Evolutionary conservation across 1,140 invertebrate species (phyloP), one percentile per base, ranked within the genome.

Genomic region (Apis dorsata): DNA sequence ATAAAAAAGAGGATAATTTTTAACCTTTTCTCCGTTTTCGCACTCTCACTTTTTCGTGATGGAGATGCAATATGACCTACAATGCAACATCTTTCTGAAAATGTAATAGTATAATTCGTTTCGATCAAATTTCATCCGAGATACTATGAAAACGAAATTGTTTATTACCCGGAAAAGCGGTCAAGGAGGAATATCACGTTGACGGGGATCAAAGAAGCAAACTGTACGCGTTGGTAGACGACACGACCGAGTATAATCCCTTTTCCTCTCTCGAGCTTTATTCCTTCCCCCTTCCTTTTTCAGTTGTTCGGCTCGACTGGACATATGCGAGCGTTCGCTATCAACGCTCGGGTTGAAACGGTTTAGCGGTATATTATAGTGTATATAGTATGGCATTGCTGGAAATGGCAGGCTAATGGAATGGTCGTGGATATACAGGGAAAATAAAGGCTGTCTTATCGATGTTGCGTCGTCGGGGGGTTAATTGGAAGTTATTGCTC

Each of bases 381-480:
- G 34, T 44, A 44, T 44, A 44, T 74, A 73, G 78, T 75, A 66
- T 80, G 85, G 34, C 62, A 78, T 66, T 74, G 68, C 77, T 85
- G 83, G 78, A 77, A 86, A 89, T 75, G 85, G 72, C 68, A 77
- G 69, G 82, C 81, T 83, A 88, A 79, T 82, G 72, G 84, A 87
- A 90, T 85, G 74, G 53, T 81, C 76, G 68, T 62, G 62, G 66
- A 69, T 75, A 60, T 24, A 65, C 34, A 65, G 75, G 79, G 71
- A 85, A 86, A 88, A 86, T 86, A 80, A 85, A 85, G 75, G 84
- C 66, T 72, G 84, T 80, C 81, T 86, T 86, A 90, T 86, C 79
- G 82, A 84, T 85, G 68, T 83, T 73, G 75, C 83, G 59, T 63
- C 81, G 70, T 80, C 62, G 57, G 74, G 49, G 65, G 82, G 83